Percentiles rank a stretch among this genome's conserved stretches.
phyloP scores from a whole-genome alignment of 2,888 invertebrate genomes.

The Kryphioiulus occultus region DNA sequence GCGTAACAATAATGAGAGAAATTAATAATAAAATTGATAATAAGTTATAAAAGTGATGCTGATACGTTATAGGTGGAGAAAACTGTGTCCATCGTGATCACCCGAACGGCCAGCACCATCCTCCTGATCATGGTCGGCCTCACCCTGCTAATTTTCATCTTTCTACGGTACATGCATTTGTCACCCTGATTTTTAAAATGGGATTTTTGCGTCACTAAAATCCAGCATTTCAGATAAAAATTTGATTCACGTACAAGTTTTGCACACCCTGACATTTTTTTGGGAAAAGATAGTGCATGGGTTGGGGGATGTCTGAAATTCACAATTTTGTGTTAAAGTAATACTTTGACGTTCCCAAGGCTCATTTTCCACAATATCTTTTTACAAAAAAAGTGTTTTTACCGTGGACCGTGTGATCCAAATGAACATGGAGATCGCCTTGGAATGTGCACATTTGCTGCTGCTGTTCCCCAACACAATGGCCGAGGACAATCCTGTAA shows the following conservation, averaged over 20 bases:
- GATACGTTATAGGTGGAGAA: conserved; percentile 55
- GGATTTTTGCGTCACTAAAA: too few relatives aligned
- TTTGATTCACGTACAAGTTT: too few relatives aligned
- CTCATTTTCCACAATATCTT: not conserved
- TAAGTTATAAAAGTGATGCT: not conserved
- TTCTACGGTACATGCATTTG: conserved; percentile 54
- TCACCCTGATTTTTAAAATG: too few relatives aligned
- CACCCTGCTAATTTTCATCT: conserved; percentile 56
- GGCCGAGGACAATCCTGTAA: conserved; percentile 55
- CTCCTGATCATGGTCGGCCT: conserved; percentile 57
- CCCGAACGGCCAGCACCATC: conserved; percentile 58
- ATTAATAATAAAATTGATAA: not conserved
- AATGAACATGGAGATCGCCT: conserved; percentile 59
- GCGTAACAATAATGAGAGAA: conserved; percentile 35
- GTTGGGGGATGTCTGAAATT: too few relatives aligned
- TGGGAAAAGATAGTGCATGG: too few relatives aligned
- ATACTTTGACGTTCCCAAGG: not conserved
- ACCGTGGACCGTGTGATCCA: conserved; percentile 58
- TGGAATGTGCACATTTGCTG: conserved; percentile 57
- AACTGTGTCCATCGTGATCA: conserved; percentile 57
- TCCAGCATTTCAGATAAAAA: too few relatives aligned
- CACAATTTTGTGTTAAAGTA: too few relatives aligned
- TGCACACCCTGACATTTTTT: too few relatives aligned
- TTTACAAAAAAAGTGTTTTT: conserved; percentile 55
- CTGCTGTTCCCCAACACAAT: conserved; percentile 56